Percentiles rank a stretch among this genome's conserved stretches.
phyloP scores from a whole-genome alignment of 2,113 vertebrate species.

The Pituophis catenifer region DNA sequence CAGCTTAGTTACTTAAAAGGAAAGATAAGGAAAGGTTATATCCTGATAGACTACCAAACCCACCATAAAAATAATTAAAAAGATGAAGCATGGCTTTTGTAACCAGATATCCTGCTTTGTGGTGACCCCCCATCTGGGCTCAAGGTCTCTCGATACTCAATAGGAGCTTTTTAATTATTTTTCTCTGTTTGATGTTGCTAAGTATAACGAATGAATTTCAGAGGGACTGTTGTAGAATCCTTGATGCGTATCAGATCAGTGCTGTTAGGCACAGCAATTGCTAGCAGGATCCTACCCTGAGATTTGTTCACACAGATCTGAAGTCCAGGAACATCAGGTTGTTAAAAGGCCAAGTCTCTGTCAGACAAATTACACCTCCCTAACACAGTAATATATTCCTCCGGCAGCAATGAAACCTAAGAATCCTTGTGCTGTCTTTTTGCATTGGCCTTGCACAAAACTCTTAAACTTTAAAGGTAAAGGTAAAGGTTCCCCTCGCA shows the following conservation, averaged over 20 bases:
- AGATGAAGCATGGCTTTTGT: slow-evolving; percentile 44
- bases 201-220: slow-evolving; percentile 59
- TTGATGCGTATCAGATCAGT: slow-evolving; percentile 28
- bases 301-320: slow-evolving; percentile 35
- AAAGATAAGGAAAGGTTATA: slow-evolving; percentile 31
- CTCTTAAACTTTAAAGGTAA: too few species aligned
- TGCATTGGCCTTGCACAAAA: slow-evolving; percentile 23
- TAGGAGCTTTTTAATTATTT: slow-evolving; percentile 70
- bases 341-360: slow-evolving; percentile 29
- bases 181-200: slow-evolving; percentile 66
- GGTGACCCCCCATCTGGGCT: slow-evolving; percentile 45
- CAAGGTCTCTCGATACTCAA: slow-evolving; percentile 62
- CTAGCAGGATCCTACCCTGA: slow-evolving; percentile 45
- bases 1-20: slow-evolving; percentile 7
- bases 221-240: slow-evolving; percentile 50
- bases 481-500: too few species aligned
- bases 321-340: slow-evolving; percentile 39
- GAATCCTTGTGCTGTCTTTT: slow-evolving; percentile 8
- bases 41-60: slow-evolving; percentile 29
- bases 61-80: slow-evolving; percentile 50
- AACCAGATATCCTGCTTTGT: slow-evolving; percentile 52
- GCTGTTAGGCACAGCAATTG: slow-evolving; percentile 36
- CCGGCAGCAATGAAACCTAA: slow-evolving; percentile 24
- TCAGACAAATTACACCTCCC: slow-evolving; percentile 26
- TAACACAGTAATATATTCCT: not conserved